Evolutionary conservation across 2,888 invertebrate genomes (phyloP), one percentile per base, ranked within the genome.

Genomic region (Druceiella hillmani): DNA sequence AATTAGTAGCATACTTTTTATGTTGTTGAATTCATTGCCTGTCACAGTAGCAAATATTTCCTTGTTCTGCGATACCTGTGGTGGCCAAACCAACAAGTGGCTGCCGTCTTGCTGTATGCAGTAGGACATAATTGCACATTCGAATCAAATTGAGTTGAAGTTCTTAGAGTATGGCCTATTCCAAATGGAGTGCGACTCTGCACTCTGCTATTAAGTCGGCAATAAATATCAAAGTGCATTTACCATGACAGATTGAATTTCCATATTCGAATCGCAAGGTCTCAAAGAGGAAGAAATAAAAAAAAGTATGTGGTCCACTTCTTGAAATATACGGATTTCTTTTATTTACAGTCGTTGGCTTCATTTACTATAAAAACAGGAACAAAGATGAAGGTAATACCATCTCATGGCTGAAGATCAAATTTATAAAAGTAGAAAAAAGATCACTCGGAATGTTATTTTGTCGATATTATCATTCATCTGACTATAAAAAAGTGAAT

Each of bases 391-490:
- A 41, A 12, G 38, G 41, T 13, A 33, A 41, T 33, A 41, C 12
- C 14, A 20, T 41, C 14, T 29, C 30, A 13, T 38, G 41, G 41
- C 17, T 38, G 14, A 41, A 41, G 26, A 41, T 38, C 14, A 41
- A 41, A 30, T 38, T 25, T 20, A 28, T 41, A 17, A 41, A 38
- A 34, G 26, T 41, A 25, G 31, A 41, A 24, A 41, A 41, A 33
- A 35, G 13, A 22, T 30, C n/a, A 22, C 34, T 34, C n/a, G n/a
- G n/a, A n/a, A n/a, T n/a, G n/a, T n/a, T n/a, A n/a, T n/a, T n/a
- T n/a, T n/a, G n/a, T n/a, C n/a, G n/a, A n/a, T n/a, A n/a, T n/a
- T n/a, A n/a, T n/a, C n/a, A n/a, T n/a, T n/a, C n/a, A n/a, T n/a
- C n/a, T n/a, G n/a, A n/a, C n/a, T n/a, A n/a, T n/a, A n/a, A n/a